These are phyloP conservation scores for Drosophila kurseongensis DNA, from an alignment of 1,140 invertebrate genomes.

Conservation along the genomic window DNA sequence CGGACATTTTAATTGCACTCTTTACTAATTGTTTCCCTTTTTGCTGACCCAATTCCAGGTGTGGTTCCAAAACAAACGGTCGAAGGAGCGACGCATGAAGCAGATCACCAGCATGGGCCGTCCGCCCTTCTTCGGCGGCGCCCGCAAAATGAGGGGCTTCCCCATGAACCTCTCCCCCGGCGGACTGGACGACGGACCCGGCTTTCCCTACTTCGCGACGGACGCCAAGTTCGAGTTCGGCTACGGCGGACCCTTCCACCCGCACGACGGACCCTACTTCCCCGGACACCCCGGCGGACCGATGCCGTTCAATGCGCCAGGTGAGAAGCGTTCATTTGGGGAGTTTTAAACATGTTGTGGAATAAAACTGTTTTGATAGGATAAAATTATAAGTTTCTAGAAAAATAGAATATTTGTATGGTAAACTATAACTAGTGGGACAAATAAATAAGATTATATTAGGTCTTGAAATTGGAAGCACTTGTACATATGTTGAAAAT, in stretches of 20 bases:
- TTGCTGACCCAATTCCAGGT: slow-evolving; percentile 88
- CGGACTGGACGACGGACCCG: slow-evolving; percentile 91
- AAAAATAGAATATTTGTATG: too few species aligned
- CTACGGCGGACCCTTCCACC: slow-evolving; percentile 93
- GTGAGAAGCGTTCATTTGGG: slow-evolving; percentile 75
- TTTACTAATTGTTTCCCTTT: too few species aligned
- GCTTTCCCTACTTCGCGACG: slow-evolving; percentile 93
- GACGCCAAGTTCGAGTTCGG: slow-evolving; percentile 96
- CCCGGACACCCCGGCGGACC: slow-evolving; percentile 90
- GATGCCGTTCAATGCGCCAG: slow-evolving; percentile 90
- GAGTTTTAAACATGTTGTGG: too few species aligned
- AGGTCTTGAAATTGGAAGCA: too few species aligned
- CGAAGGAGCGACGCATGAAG: slow-evolving; percentile 96
- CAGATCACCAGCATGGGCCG: slow-evolving; percentile 96
- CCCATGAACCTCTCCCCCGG: slow-evolving; percentile 95
- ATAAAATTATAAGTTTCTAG: too few species aligned
- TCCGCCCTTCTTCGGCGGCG: slow-evolving; percentile 94
- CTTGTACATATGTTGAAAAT: too few species aligned
- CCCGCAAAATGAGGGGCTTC: slow-evolving; percentile 95
- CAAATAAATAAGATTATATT: too few species aligned
- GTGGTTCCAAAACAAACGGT: slow-evolving; percentile 99
- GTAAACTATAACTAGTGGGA: too few species aligned
- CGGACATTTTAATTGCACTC: too few species aligned
- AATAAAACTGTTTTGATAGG: too few species aligned
- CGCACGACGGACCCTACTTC: slow-evolving; percentile 94